Evolutionary conservation across 2,888 invertebrate genomes (phyloP).

Genomic region (Acleris emargana): DNA sequence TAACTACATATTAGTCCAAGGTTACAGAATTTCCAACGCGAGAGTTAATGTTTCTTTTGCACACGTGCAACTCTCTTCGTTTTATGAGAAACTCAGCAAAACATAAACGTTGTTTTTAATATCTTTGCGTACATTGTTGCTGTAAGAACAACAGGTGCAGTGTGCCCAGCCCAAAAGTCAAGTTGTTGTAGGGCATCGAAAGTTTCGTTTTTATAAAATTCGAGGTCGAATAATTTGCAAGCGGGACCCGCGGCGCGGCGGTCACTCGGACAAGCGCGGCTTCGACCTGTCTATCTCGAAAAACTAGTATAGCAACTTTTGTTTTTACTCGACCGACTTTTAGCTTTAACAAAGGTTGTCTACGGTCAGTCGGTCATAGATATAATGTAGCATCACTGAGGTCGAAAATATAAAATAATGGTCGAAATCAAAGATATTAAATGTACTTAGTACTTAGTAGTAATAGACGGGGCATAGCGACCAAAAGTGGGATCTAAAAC

Average conservation of each 20-base stretch:
- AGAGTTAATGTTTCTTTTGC: no score
- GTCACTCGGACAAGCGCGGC: constrained; percentile 51
- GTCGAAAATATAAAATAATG: no score
- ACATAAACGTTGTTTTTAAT: neutral
- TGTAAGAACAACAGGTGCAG: constrained; percentile 9
- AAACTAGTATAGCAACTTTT: constrained; percentile 78
- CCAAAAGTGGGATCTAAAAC: no score
- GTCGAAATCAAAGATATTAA: no score
- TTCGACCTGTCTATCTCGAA: constrained; percentile 69
- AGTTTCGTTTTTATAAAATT: constrained; percentile 56
- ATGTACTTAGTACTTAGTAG: no score
- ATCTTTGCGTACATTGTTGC: neutral
- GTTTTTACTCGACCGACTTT: constrained; percentile 68
- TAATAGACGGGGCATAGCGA: no score
- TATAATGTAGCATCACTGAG: constrained; percentile 3
- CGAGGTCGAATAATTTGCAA: constrained; percentile 68
- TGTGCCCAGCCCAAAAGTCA: constrained; percentile 11
- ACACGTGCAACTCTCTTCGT: no score
- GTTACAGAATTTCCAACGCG: neutral
- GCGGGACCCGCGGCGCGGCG: constrained; percentile 47
- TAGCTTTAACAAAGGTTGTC: constrained; percentile 51
- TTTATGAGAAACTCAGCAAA: no score
- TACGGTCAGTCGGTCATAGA: constrained; percentile 42
- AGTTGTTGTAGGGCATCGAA: constrained; percentile 53
- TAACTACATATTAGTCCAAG: neutral